Base-by-base conservation (phyloP, 2,888 invertebrate genomes). In the Clivina fossor region DNA sequence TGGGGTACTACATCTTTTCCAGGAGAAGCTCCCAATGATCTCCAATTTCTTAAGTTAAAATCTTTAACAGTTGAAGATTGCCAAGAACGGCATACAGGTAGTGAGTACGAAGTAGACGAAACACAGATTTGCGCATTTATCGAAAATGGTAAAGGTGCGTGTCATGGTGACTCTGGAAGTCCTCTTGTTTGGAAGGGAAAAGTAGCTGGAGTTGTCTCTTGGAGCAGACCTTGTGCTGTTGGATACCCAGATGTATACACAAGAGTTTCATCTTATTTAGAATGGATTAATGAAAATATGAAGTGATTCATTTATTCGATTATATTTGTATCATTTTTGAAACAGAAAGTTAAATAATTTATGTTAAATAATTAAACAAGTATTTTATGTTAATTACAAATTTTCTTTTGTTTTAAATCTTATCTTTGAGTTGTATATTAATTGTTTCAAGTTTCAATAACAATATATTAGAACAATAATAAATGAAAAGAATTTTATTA, bases 91-190 rank as follows among this genome's bases (percentile, higher is more conserved):
- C 74, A 75, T 64, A 65, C 50, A 11, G 47, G 37, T 32, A 60
- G 64, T 7, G 75, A 77, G 60, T 76, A 78, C 61, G 73, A 74
- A 0, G 74, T 82, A 1, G 76, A 71, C 60, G 71, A 72, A 3
- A 68, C 72, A 0, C 79, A 83, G 64, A 78, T 83, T 60, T 83
- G 83, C 62, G 80, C 83, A 0, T 68, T 81, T 16, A 81, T 81
- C 26, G 77, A 73, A 63, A 65, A 68, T 37, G 82, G 82, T 1
- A 78, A 81, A 69, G 83, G 83, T 0, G 81, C 82, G 60, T 83
- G 83, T 63, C 80, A 82, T 63, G 83, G 63, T 5, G 65, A 65
- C 55, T 61, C 62, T n/a, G 63, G 63, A 7, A 59, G 62, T n/a
- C 63, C 63, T 1, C 35, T 63, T 2, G 56, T 46, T 9, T 46